Base-by-base conservation (phyloP, 2,888 invertebrate genomes). In the Troilus luridus region DNA sequence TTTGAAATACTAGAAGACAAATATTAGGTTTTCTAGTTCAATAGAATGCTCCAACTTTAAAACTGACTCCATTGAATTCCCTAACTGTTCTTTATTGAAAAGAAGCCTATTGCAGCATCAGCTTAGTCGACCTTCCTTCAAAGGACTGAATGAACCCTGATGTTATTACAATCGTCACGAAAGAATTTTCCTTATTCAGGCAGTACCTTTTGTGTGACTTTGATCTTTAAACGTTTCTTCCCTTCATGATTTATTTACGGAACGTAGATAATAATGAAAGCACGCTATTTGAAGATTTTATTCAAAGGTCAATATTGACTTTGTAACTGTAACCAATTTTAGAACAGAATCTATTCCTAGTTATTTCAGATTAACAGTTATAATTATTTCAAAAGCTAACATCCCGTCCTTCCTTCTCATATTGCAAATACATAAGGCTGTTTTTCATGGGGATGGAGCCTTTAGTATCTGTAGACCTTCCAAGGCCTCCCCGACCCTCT, bases 111-210 rank as follows among this genome's bases (percentile, higher is more conserved):
- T 77, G 27, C 72, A 41, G 41, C 7, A 77, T 0, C 27, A 9
- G 17, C 17, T 77, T 77, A 8, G 72, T 7, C 17, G 72, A 77
- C 72, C 72, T 77, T 77, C 41, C 27, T 77, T 77, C 17, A 77
- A 77, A 77, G 41, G 41, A 77, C 72, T 7, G 17, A 77, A 77
- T 77, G 72, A 19, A 19, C 17, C 19, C 41, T 77, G 19, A 77
- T 77, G 72, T 77, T 77, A 41, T 77, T 77, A 77, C 72, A 41
- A 77, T 77, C 27, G 72, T 77, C 72, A 77, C 72, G 72, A 77
- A 77, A 17, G 27, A 17, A 27, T 77, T 77, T 19, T 7, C 41
- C 41, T 67, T 67, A 67, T 67, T 67, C 67, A 67, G 27, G 0
- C 24, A 24, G 27, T 24, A 67, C 8, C 67, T 77, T 77, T 77